Evolutionary conservation across 2,797 vertebrate species (phyloP), one percentile per base, ranked within the genome.

Genomic region (Onychomys torridus): DNA sequence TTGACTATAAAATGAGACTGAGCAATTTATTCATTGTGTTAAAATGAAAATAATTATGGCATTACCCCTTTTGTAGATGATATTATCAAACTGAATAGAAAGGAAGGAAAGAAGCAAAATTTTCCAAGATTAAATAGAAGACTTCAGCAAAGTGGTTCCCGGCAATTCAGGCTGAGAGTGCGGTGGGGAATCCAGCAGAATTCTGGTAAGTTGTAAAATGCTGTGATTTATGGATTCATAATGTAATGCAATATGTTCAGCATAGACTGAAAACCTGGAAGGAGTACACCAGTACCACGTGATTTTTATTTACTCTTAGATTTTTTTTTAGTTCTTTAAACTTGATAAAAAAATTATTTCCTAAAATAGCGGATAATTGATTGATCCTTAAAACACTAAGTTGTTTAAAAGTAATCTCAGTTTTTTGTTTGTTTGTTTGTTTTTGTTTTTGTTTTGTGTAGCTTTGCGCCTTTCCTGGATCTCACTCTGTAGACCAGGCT

Each of bases 51-150:
- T 97, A 92, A 93, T 95, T 69, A 32, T 77, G 63, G 7, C 34
- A 75, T 97, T 95, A 73, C 2, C 6, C 95, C 14, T 83, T 43
- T 94, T 94, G 57, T 98, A 99, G 99, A 99, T 98, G 99, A 99
- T 97, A 99, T 99, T 85, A 99, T 99, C 97, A 99, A 99, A 89
- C 96, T 99, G 97, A 99, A 99, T 98, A 99, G 99, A 98, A 99
- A 99, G 97, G 99, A 99, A 98, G 99, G 99, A 95, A 99, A 99
- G 96, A 98, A 99, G 34, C 99, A 98, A 57, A 99, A 98, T 98
- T 97, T 98, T 84, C 98, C 99, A 1, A 98, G 98, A 49, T 97
- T 98, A 88, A 99, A 98, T 96, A 99, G 99, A 96, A 98, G 97
- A 34, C 96, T 99, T 79, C 98, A 98, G 55, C 99, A 99, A 93